Percentiles rank a stretch among this genome's conserved stretches.
Conservation (phyloP, 1,140 invertebrate species). For the Lamellibrachia luymesi region DNA sequence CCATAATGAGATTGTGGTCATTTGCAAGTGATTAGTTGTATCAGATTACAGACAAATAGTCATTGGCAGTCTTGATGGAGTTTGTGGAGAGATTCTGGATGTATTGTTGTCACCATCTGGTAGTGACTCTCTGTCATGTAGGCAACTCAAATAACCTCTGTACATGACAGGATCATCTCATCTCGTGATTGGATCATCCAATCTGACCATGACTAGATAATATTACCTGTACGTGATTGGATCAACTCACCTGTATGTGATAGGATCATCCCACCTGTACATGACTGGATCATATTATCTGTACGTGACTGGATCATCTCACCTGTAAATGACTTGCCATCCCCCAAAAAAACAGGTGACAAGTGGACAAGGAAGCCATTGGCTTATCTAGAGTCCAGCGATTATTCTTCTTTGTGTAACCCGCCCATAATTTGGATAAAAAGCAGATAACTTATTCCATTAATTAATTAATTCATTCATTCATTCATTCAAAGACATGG, state of each 20-base stretch:
- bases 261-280: not conserved
- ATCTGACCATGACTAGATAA: not conserved
- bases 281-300: not conserved
- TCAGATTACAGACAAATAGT: not conserved
- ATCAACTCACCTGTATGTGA: not conserved
- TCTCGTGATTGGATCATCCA: not conserved
- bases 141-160: not conserved
- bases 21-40: not conserved
- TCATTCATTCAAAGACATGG: too few species aligned
- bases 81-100: too few species aligned
- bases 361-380: too few species aligned
- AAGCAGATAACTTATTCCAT: too few species aligned
- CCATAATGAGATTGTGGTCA: not conserved
- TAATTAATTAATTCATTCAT: too few species aligned
- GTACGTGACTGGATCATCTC: not conserved
- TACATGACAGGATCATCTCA: not conserved
- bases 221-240: not conserved
- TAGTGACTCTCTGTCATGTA: not conserved
- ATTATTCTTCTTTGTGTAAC: too few species aligned
- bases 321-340: not conserved
- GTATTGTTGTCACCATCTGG: not conserved
- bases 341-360: too few species aligned
- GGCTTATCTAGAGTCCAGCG: too few species aligned
- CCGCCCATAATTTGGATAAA: too few species aligned
- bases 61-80: not conserved